These are phyloP conservation scores for Zeugodacus cucurbitae DNA, from an alignment of 1,140 invertebrate genomes.

Conservation along the genomic window DNA sequence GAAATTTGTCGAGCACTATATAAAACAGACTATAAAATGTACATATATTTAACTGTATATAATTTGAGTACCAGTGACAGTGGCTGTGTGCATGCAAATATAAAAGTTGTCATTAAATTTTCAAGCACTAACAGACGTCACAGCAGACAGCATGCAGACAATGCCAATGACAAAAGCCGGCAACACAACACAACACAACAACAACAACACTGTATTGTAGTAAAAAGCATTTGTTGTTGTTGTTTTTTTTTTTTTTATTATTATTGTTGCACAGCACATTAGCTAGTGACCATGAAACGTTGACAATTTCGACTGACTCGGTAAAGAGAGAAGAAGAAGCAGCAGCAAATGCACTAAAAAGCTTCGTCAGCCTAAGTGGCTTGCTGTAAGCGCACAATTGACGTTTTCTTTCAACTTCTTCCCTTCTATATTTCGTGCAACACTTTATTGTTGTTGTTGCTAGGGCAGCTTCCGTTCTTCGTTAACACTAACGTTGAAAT, in stretches of 20 bases:
- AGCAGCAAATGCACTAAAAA: background rate
- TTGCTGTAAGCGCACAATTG: background rate
- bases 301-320: background rate
- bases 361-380: background rate
- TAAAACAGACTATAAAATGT: too few relatives aligned
- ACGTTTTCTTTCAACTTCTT: background rate
- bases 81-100: background rate
- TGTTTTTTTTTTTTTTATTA: too few relatives aligned
- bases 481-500: background rate
- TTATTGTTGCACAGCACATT: background rate
- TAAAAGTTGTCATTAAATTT: conserved; percentile 24
- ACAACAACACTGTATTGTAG: background rate
- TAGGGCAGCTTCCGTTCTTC: background rate
- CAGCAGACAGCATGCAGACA: conserved; percentile 7
- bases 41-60: background rate
- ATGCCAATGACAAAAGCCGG: background rate
- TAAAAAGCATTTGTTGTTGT: background rate
- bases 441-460: background rate
- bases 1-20: too few relatives aligned
- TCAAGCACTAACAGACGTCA: background rate
- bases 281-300: conserved; percentile 23
- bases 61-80: background rate
- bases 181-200: background rate
- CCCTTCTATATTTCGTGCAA: background rate
- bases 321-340: background rate